These are phyloP conservation scores for Heterodera filipjevi DNA, from an alignment of 2,888 invertebrate genomes.

Conservation along the genomic window DNA sequence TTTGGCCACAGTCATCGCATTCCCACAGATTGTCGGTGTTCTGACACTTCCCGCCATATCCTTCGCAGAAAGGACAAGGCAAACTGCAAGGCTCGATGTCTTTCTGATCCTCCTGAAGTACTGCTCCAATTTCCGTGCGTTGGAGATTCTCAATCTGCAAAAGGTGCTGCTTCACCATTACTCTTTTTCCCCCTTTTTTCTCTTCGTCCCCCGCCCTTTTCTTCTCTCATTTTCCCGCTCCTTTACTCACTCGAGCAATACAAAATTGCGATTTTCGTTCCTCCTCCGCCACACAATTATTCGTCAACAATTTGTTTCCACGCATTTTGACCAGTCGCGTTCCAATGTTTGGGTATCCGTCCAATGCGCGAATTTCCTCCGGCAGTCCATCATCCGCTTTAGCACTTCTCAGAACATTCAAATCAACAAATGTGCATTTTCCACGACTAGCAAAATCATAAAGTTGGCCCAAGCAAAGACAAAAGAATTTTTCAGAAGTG, in stretches of 20 bases:
- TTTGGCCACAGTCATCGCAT: not conserved
- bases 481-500: not conserved
- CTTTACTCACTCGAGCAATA: not conserved
- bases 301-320: not conserved
- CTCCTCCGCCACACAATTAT: not conserved
- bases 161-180: too few relatives aligned
- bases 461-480: not conserved
- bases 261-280: not conserved
- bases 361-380: not conserved
- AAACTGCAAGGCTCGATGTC: not conserved
- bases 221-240: not conserved
- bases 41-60: not conserved
- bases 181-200: not conserved
- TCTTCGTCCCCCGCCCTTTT: not conserved
- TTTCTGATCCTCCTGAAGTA: not conserved
- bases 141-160: not conserved
- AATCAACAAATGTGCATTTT: not conserved
- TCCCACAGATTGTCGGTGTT: not conserved
- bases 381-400: not conserved
- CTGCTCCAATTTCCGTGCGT: not conserved
- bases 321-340: not conserved
- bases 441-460: not conserved
- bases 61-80: not conserved
- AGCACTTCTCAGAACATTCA: not conserved
- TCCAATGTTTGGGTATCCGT: not conserved